Evolutionary conservation across 2,113 vertebrate genomes (phyloP), one percentile per base, ranked within the genome.

Genomic region (Serinus canaria): DNA sequence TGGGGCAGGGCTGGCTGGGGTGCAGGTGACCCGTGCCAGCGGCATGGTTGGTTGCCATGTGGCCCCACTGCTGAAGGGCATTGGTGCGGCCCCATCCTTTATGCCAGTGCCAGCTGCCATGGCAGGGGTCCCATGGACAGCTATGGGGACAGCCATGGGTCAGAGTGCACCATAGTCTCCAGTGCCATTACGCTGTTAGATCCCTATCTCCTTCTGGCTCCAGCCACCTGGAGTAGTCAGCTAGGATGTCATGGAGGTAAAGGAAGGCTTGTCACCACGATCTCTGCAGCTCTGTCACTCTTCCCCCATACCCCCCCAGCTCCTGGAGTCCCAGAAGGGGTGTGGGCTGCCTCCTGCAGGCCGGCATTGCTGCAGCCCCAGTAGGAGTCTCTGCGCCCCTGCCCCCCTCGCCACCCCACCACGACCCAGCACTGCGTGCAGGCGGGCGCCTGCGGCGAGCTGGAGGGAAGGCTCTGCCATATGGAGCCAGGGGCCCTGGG

Each of bases 41-140:
- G 0, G 6, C 1, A 1, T 39, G 35, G n/a, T 13, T 55, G 25
- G 52, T 59, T 47, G n/a, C 33, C 21, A 17, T 0, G 0, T 53
- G 33, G 15, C 50, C 35, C 33, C 3, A 1, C 20, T 37, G 47
- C 49, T 73, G 59, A 39, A 83, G 41, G 21, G 27, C 49, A 27
- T 15, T 64, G 27, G 22, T 43, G 52, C 53, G 39, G 49, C 74
- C 41, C 25, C 0, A 0, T 83, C 58, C 22, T 80, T 64, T 35
- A 33, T 35, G 44, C 35, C 78, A 41, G 22, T 19, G 44, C 21
- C 77, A 43, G 30, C n/a, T 1, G 1, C 43, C 43, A 43, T 66
- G 82, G 30, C 8, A 50, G 31, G 28, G 7, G 17, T 68, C 18
- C 59, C 53, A 30, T 3, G 3, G 49, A 30, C 35, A n/a, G 63